A percentile compares a stretch with the other conserved stretches of the same genome.
phyloP scores from a whole-genome alignment of 2,888 invertebrate genomes.

The Agrilus biguttatus region DNA sequence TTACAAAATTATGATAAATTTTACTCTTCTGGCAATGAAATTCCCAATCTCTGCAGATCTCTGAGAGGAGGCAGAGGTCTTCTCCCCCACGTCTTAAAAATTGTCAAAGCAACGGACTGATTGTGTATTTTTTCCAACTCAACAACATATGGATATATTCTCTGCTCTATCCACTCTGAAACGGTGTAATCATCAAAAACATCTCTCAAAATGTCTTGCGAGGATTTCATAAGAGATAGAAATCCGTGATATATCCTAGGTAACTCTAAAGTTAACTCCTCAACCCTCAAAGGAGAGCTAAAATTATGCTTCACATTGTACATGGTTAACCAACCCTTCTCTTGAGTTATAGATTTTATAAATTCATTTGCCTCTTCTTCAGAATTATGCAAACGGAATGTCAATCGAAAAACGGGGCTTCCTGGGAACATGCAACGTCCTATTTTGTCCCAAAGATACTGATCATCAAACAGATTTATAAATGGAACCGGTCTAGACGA shows the following conservation, averaged over 20 bases:
- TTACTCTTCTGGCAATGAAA: slow-evolving; percentile 18
- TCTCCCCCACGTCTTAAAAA: slow-evolving; percentile 41
- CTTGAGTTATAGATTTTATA: slow-evolving; percentile 22
- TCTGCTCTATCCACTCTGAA: slow-evolving; percentile 52
- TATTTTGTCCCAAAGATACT: slow-evolving; percentile 46
- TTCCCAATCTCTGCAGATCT: slow-evolving; percentile 33
- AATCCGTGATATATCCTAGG: slow-evolving; percentile 43
- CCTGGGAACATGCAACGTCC: slow-evolving; percentile 51
- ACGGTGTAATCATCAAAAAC: slow-evolving; percentile 45
- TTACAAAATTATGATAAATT: slow-evolving; percentile 5
- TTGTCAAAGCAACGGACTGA: slow-evolving; percentile 36
- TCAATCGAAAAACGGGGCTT: slow-evolving; percentile 36
- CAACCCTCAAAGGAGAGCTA: slow-evolving; percentile 49
- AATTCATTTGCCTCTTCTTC: slow-evolving; percentile 31
- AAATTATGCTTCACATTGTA: slow-evolving; percentile 56
- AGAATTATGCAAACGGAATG: slow-evolving; percentile 30
- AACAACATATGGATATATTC: slow-evolving; percentile 40
- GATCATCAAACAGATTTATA: slow-evolving; percentile 43
- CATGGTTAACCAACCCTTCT: slow-evolving; percentile 51
- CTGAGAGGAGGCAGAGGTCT: slow-evolving; percentile 40
- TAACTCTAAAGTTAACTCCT: slow-evolving; percentile 42
- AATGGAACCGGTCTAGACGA: slow-evolving; percentile 28
- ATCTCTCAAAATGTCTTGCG: slow-evolving; percentile 40
- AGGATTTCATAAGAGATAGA: slow-evolving; percentile 36
- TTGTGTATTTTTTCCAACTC: slow-evolving; percentile 40